Evolutionary conservation across 2,888 invertebrate genomes (phyloP), one percentile per base, ranked within the genome.

Genomic region (Nezara viridula): DNA sequence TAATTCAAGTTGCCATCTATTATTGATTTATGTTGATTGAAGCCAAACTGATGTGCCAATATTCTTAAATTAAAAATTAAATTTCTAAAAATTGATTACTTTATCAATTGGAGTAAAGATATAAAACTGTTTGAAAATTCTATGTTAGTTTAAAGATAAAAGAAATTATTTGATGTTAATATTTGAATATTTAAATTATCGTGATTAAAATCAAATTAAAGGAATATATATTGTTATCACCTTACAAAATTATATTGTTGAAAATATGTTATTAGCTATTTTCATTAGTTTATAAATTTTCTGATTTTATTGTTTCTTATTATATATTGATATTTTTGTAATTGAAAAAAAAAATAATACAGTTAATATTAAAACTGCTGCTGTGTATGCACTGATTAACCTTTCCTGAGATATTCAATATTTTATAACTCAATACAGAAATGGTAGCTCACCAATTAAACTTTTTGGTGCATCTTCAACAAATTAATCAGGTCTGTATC

Each of bases 1-100:
- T 37, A 21, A 97, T 97, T 97, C 97, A 98, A 96, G 96, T 97
- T 92, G 96, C 96, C 81, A 60, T 27, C 27, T 27, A 60, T 27
- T 27, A 60, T 60, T 27, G 27, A 27, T 60, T 60, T 27, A 16
- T 16, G 3, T 24, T n/a, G 27, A n/a, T 5, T 44, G 55, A n/a
- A 5, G 27, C 27, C 24, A 9, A 0, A 7, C 1, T 73, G 32
- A 37, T 73, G 37, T 73, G 19, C 9, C 0, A n/a, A 19, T 73
- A 37, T 73, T 21, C 21, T 37, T 27, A n/a, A 66, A 66, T 32
- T 12, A 16, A 4, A 66, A 66, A 66, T 16, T 14, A 16, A 66
- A 66, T 14, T 32, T 66, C 5, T 66, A 37, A 5, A 32, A 7
- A 6, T 73, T 73, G 1, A 37, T 73, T 37, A 37, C 6, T 21